These are phyloP conservation scores for Poeciliopsis presidionis DNA, from an alignment of 2,797 vertebrate species.

Conservation along the genomic window DNA sequence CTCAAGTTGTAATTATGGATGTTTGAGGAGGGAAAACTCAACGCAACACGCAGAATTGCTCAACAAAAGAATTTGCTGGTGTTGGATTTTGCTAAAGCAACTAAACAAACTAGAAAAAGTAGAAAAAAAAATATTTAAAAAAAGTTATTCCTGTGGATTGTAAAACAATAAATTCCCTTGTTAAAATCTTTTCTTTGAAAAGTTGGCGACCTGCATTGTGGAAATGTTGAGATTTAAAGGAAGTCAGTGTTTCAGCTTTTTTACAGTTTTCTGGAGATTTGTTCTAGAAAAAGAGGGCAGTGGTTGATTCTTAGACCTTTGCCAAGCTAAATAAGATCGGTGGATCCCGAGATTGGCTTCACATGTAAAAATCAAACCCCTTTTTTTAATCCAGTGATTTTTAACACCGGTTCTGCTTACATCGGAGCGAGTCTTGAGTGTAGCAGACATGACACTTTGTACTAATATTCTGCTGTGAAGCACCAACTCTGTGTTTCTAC, in stretches of 20 bases:
- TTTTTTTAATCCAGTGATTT: background rate
- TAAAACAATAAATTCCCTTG: background rate
- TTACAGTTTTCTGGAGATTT: too few species aligned
- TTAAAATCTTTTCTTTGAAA: background rate
- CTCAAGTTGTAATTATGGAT: constrained; percentile 18
- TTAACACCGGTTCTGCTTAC: background rate
- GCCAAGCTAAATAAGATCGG: too few species aligned
- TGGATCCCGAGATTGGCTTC: too few species aligned
- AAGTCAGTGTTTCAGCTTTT: too few species aligned
- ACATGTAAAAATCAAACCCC: too few species aligned
- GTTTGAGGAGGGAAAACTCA: constrained; percentile 9
- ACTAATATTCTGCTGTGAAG: background rate
- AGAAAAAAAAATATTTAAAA: background rate
- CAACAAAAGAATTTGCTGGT: constrained; percentile 1
- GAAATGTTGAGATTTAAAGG: too few species aligned
- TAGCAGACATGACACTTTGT: background rate
- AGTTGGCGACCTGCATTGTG: background rate
- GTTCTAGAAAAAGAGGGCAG: too few species aligned
- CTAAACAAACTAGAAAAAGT: background rate
- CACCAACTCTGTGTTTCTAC: background rate
- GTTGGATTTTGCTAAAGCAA: constrained; percentile 3
- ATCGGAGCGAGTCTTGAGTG: background rate
- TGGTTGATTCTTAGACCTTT: too few species aligned
- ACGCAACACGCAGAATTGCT: background rate
- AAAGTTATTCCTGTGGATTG: background rate